Base-by-base conservation (phyloP, 2,797 vertebrate genomes). In the Ambastaia sidthimunki region DNA sequence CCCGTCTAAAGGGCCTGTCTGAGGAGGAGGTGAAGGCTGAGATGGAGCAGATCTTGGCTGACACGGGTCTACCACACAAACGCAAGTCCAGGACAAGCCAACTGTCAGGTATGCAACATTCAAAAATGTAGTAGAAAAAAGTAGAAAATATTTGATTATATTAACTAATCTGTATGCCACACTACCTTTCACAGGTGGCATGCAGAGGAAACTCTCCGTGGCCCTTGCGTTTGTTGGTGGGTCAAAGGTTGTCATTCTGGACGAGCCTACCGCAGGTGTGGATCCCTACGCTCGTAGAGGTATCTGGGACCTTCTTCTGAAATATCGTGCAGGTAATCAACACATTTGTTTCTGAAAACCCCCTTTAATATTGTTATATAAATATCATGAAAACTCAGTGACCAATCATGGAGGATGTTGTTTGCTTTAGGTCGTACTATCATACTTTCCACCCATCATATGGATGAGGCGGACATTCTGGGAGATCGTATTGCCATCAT, bases 401-500 rank as follows among this genome's bases (percentile, higher is more conserved):
- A 34, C 28, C 28, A 63, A 60, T 25, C 31, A 28, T n/a, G 12
- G 60, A 18, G 12, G 0, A 3, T 59, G 9, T 23, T 74, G 4
- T 28, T 34, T 25, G 28, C 31, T 71, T 74, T 83, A 99, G 98
- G 96, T 15, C 96, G 97, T 41, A 99, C 98, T 68, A 99, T 99
- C 86, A 96, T 99, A 84, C 95, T 99, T 18, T 99, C 98, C 80
- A 99, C 98, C 0, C 98, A 99, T 83, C 98, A 99, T 89, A 99
- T 99, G 98, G 98, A 99, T 47, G 98, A 99, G 84, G 98, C 98
- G 0, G 98, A 99, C 89, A 97, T 99, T 88, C 88, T 99, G 2
- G 98, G 97, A 0, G 98, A 99, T 85, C 93, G 98, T 21, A 98
- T 99, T 54, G 98, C 98, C 79, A 99, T 99, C 23, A 99, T 99